Evolutionary conservation across 2,888 invertebrate genomes (phyloP), one percentile per base, ranked within the genome.

Genomic region (Bembecia ichneumoniformis): DNA sequence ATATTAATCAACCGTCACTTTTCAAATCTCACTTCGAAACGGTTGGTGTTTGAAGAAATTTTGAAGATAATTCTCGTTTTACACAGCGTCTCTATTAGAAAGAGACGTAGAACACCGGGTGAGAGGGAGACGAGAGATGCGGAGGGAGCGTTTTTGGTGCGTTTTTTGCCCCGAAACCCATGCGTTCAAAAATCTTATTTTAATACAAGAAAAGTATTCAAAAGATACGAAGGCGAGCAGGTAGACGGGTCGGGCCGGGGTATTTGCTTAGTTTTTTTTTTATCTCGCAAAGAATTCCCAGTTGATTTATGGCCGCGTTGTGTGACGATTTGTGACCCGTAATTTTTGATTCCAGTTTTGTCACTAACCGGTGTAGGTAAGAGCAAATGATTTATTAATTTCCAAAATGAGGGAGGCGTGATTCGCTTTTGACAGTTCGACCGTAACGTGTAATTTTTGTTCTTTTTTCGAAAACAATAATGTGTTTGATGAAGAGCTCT

Each of bases 321-420:
- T 79, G 81, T 79, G 87, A 84, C 86, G 87, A 87, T 82, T 84
- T 84, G 84, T 84, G 87, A 82, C 74, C 82, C 71, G 82, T 83
- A 82, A 83, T 82, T 81, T 80, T 63, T 77, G 81, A 82, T 82
- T 82, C 70, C 76, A 83, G 68, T 77, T 83, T 83, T 86, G 86
- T 86, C 87, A 83, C 86, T 82, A 74, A 70, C 68, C 65, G 68
- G 64, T 60, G 62, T 64, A 53, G 62, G 28, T 64, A 53, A 61
- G 62, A 63, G 56, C 56, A 34, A 17, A 74, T 86, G 87, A 87
- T 86, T 87, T 84, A 86, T 84, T 84, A 77, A 83, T 82, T 77
- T 70, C 68, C 66, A 60, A 63, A 51, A 51, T 35, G 17, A 34
- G 16, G 66, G 68, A 70, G 78, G 76, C 77, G 82, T 76, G 71